Base-by-base conservation (phyloP, 2,888 invertebrate species). In the Anorthoa munda region DNA sequence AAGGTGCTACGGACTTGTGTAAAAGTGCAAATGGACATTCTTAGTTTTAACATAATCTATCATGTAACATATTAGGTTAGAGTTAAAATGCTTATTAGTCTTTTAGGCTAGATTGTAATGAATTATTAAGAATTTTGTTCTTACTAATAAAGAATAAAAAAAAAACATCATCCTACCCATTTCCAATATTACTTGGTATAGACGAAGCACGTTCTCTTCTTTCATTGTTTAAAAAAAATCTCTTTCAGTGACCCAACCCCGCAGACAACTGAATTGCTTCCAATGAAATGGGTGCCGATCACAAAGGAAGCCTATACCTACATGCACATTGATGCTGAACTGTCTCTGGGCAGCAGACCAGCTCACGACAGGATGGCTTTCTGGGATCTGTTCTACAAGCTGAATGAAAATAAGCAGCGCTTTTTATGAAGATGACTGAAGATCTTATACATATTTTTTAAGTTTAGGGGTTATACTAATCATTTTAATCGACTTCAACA, bases 191-290 rank as follows among this genome's bases (percentile, higher is more conserved):
- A 23, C 2, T 17, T 15, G 15, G 17, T 7, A 0, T 21, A 2
- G 4, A 5, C 23, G 13, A 3, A 21, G 23, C 0, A 15, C 9
- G 15, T 7, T 55, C 2, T 45, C n/a, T 11, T 15, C 21, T 21
- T 15, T 7, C 1, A 21, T 3, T 9, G 0, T 45, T 59, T 15
- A 53, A 18, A 12, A 21, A 1, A 4, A 11, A 71, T 51, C 4
- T 61, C 4, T 90, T 90, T n/a, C 85, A 92, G 92, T 9, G 80
- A 92, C 51, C 94, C 94, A 15, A 93, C 92, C 3, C 94, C 93
- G 1, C 75, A 83, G 1, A 77, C 72, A 2, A 87, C 87, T 1
- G 86, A 88, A 0, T 63, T 92, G 7, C 76, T 94, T 4, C 92
- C 93, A 26, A 78, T 91, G 0, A 83, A 83, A 76, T 93, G 93